Conservation (phyloP, 1,140 invertebrate species). For the Eurytemora carolleeae region DNA sequence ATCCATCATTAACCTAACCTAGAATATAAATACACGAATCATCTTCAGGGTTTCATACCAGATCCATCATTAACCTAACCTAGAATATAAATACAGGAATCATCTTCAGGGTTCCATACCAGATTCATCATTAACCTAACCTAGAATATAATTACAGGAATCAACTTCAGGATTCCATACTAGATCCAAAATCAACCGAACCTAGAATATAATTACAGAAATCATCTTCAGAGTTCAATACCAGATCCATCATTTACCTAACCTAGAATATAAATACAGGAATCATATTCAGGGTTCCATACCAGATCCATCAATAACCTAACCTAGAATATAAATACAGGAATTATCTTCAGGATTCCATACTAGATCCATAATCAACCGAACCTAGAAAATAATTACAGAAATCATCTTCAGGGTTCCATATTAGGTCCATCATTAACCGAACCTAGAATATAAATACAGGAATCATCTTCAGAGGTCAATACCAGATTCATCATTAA, state of each 20-base stretch:
- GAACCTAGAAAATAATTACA: too few relatives aligned
- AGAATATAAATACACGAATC: too few relatives aligned
- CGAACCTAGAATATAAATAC: constrained; percentile 28
- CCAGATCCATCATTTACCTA: constrained; percentile 29
- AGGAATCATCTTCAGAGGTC: constrained; percentile 28
- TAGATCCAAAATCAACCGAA: constrained; percentile 22
- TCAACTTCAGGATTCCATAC: constrained; percentile 29
- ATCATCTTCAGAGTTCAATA: constrained; percentile 20
- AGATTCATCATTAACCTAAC: constrained; percentile 23
- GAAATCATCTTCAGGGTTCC: constrained; percentile 15
- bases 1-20: constrained; percentile 22
- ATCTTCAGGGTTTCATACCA: constrained; percentile 27
- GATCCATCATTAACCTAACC: constrained; percentile 23
- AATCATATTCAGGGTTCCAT: constrained; percentile 20
- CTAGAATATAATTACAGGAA: too few relatives aligned
- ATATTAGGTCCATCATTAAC: constrained; percentile 29
- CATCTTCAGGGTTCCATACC: constrained; percentile 27
- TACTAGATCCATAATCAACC: constrained; percentile 28
- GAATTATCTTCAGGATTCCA: constrained; percentile 19
- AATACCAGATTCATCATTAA: constrained; percentile 21
- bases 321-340: too few relatives aligned
- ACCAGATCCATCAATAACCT: constrained; percentile 29
- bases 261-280: too few relatives aligned
- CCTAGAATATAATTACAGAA: too few relatives aligned
- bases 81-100: too few relatives aligned